Conservation (phyloP, 2,888 invertebrate species). For the Drosophila recens region DNA sequence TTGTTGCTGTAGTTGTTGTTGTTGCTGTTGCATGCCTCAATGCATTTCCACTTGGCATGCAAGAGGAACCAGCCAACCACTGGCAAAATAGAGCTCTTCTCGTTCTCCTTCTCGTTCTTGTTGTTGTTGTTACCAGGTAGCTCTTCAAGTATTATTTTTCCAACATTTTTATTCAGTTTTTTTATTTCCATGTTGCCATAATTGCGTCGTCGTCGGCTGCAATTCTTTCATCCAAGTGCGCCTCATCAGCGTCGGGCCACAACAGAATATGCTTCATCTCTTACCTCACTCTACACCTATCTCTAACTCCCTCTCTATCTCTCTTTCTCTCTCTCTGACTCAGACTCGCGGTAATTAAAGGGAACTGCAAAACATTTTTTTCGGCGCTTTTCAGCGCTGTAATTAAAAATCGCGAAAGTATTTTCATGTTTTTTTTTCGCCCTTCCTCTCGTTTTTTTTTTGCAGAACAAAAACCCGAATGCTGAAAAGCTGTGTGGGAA, state of each 20-base stretch:
- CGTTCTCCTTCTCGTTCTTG: not conserved
- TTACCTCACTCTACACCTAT: constrained; percentile 6
- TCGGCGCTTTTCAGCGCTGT: constrained; percentile 76
- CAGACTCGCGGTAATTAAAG: constrained; percentile 73
- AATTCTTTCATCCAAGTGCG: constrained; percentile 79
- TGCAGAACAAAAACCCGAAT: constrained; percentile 50
- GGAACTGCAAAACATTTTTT: constrained; percentile 70
- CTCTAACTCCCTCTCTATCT: constrained; percentile 8
- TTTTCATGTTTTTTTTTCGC: constrained; percentile 36
- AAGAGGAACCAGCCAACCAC: constrained; percentile 55
- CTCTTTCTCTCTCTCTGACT: constrained; percentile 14
- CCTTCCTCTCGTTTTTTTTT: constrained; percentile 35
- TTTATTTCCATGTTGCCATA: constrained; percentile 77
- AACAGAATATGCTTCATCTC: constrained; percentile 42
- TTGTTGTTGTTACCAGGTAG: constrained; percentile 56
- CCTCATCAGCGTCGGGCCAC: constrained; percentile 66
- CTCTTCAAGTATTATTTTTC: constrained; percentile 77
- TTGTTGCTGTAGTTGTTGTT: constrained; percentile 24
- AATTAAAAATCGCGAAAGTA: constrained; percentile 79
- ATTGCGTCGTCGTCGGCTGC: constrained; percentile 67
- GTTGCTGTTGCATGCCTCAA: constrained; percentile 69
- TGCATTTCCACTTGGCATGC: constrained; percentile 79
- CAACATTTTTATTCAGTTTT: constrained; percentile 54
- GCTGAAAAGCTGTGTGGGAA: constrained; percentile 67
- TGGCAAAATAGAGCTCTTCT: constrained; percentile 60